Percentiles rank a stretch among this genome's conserved stretches.
phyloP scores from a whole-genome alignment of 2,113 vertebrate genomes.

The Dermatemys mawii region DNA sequence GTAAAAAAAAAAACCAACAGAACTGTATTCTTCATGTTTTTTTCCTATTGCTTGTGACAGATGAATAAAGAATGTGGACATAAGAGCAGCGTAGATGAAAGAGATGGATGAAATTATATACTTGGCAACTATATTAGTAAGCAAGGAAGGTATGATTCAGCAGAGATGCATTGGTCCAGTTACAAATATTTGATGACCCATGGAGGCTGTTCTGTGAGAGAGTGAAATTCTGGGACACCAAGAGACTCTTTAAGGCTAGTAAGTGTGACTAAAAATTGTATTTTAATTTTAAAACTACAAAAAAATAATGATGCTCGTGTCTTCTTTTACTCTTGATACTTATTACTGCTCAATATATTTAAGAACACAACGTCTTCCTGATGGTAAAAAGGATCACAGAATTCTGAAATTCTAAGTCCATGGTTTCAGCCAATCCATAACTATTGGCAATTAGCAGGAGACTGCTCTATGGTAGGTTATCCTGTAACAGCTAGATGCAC shows the following conservation, averaged over 20 bases:
- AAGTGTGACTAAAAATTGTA: not conserved
- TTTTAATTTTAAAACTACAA: too few species aligned
- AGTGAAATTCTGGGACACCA: not conserved
- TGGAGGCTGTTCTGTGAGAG: not conserved
- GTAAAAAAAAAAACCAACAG: not conserved
- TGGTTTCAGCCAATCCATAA: not conserved
- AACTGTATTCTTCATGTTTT: not conserved
- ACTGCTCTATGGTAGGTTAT: not conserved
- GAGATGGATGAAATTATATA: not conserved
- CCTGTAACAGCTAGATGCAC: not conserved
- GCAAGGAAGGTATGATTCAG: not conserved
- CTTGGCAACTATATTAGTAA: not conserved
- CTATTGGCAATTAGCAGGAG: not conserved
- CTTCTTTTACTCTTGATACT: too few species aligned
- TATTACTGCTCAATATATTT: not conserved
- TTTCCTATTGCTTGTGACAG: not conserved
- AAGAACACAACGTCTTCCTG: not conserved
- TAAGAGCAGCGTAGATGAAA: not conserved
- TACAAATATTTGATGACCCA: not conserved
- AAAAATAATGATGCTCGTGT: too few species aligned
- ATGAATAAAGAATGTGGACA: not conserved
- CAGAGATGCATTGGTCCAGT: not conserved
- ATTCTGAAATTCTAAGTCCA: not conserved
- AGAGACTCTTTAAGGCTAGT: not conserved
- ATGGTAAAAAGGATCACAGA: not conserved